Evolutionary conservation across 1,140 invertebrate genomes (phyloP).

Genomic region (Laodelphax striatellus): DNA sequence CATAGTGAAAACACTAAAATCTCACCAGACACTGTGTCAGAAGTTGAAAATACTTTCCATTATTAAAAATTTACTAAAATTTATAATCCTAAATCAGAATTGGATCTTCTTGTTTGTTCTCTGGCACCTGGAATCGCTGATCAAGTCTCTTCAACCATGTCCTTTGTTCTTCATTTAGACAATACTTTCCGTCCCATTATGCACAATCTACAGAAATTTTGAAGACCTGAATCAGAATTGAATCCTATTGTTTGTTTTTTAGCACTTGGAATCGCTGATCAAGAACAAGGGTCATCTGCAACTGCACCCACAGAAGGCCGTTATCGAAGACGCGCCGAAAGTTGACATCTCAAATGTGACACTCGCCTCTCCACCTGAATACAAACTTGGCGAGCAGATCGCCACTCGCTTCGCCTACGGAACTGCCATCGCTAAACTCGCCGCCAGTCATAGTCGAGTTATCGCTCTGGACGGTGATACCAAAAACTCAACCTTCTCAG

Average conservation of each 20-base stretch:
- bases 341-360: conserved; percentile 64
- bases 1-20: too few relatives aligned
- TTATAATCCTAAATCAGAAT: too few relatives aligned
- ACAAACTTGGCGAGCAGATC: conserved; percentile 67
- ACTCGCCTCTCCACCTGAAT: conserved; percentile 73
- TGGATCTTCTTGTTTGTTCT: too few relatives aligned
- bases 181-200: too few relatives aligned
- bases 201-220: too few relatives aligned
- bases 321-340: conserved; percentile 53
- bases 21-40: too few relatives aligned
- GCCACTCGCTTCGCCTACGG: conserved; percentile 94
- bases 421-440: conserved; percentile 81
- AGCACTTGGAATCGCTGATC: conserved; percentile 52
- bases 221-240: too few relatives aligned
- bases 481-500: conserved; percentile 96
- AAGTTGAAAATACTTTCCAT: too few relatives aligned
- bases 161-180: too few relatives aligned
- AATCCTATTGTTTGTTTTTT: conserved; percentile 21
- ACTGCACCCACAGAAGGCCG: conserved; percentile 48
- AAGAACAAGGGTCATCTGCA: conserved; percentile 45
- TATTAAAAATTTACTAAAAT: too few relatives aligned
- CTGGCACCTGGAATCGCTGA: too few relatives aligned
- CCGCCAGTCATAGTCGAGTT: conserved; percentile 68
- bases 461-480: conserved; percentile 93
- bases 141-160: too few relatives aligned